Conservation (phyloP, 2,888 invertebrate species). For the Drosophila mimica region DNA sequence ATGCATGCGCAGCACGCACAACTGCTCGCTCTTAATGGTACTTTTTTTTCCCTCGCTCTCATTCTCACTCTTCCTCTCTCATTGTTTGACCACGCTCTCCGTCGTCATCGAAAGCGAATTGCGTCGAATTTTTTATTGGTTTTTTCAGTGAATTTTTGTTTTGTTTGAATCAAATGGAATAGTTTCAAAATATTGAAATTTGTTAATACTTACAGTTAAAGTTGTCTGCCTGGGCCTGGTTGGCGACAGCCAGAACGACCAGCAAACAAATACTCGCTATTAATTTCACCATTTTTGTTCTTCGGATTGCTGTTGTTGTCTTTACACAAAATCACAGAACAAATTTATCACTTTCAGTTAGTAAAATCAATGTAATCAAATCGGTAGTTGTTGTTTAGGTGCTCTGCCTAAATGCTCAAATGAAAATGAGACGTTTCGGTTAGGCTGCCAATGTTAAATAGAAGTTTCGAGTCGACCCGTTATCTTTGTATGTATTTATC, state of each 20-base stretch:
- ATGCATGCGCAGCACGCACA: conserved; percentile 47
- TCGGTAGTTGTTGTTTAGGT: conserved; percentile 44
- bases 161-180: conserved; percentile 19
- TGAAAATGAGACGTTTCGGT: conserved; percentile 77
- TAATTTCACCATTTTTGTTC: conserved; percentile 86
- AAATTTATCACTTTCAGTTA: conserved; percentile 69
- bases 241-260: conserved; percentile 71
- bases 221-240: conserved; percentile 85
- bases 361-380: conserved; percentile 44
- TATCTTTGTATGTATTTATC: conserved; percentile 25
- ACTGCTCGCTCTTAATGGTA: conserved; percentile 20
- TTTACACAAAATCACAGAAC: conserved; percentile 81
- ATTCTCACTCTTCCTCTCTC: conserved; percentile 16
- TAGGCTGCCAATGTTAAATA: conserved; percentile 75
- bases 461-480: conserved; percentile 47
- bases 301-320: conserved; percentile 59
- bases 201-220: conserved; percentile 89
- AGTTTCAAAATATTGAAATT: neutral
- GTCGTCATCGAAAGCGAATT: conserved; percentile 45
- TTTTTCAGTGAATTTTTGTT: conserved; percentile 48
- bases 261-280: conserved; percentile 86
- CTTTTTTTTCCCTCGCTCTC: neutral
- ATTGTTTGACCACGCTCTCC: conserved; percentile 32
- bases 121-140: conserved; percentile 69
- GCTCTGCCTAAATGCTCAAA: conserved; percentile 76